These are phyloP conservation scores for Euzetes globulus DNA, from an alignment of 2,888 invertebrate genomes.

Conservation along the genomic window DNA sequence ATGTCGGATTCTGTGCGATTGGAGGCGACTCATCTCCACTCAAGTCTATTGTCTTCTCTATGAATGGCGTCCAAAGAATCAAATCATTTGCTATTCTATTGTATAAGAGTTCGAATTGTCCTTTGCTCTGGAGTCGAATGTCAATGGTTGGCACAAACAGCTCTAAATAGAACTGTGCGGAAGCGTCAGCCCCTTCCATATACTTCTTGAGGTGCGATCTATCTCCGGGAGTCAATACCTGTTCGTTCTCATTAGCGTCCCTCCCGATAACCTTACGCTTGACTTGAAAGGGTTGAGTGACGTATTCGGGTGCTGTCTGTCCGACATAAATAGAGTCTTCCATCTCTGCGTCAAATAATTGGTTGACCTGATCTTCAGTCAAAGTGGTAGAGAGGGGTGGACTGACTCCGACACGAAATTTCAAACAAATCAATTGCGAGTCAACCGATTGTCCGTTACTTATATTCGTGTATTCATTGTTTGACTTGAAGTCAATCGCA, in stretches of 20 bases:
- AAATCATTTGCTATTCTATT: conserved; percentile 69
- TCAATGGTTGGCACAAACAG: conserved; percentile 33
- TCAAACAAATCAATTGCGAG: not conserved
- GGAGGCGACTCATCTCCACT: not conserved
- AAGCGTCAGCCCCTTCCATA: not conserved
- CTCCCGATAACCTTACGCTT: conserved; percentile 35
- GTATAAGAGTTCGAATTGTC: conserved; percentile 39
- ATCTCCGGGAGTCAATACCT: conserved; percentile 35
- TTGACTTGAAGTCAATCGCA: conserved; percentile 13
- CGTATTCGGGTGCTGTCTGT: conserved; percentile 10
- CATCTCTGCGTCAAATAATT: conserved; percentile 30
- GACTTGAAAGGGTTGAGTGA: conserved; percentile 34
- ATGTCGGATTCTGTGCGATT: conserved; percentile 43
- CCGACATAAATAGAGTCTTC: conserved; percentile 34
- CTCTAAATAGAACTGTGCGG: conserved; percentile 23
- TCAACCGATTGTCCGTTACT: conserved; percentile 26
- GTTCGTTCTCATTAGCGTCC: conserved; percentile 29
- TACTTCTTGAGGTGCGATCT: conserved; percentile 17
- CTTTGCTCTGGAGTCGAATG: conserved; percentile 34
- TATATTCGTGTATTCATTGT: conserved; percentile 16
- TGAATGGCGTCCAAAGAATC: conserved; percentile 67
- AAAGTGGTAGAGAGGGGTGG: not conserved
- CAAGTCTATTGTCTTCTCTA: not conserved
- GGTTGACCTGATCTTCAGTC: not conserved
- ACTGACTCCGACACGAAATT: not conserved